A percentile compares a stretch with the other conserved stretches of the same genome.
Evolutionary conservation across 2,888 invertebrate species (phyloP).

Genomic region (Cantharis flavilabris): DNA sequence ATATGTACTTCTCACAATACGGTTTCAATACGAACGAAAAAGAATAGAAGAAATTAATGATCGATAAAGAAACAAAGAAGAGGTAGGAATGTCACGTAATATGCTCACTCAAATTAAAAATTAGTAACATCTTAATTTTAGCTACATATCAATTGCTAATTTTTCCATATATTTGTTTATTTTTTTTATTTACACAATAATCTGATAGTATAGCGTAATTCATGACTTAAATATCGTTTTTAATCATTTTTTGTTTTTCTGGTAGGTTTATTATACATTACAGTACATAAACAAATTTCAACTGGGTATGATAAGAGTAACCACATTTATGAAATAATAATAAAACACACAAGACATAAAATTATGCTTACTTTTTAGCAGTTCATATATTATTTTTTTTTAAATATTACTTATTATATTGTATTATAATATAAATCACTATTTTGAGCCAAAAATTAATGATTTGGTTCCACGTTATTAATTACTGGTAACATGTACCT

Average conservation of each 20-base stretch:
- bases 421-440: constrained; percentile 33
- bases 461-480: constrained; percentile 47
- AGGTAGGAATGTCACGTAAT: constrained; percentile 1
- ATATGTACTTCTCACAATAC: constrained; percentile 19
- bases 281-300: constrained; percentile 18
- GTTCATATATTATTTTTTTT: constrained; percentile 26
- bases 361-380: constrained; percentile 31
- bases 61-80: neutral
- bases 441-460: constrained; percentile 50
- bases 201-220: constrained; percentile 27
- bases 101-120: constrained; percentile 1
- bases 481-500: constrained; percentile 38
- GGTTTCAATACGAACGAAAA: neutral
- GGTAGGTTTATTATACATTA: constrained; percentile 30
- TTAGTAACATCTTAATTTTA: constrained; percentile 18
- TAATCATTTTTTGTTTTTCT: constrained; percentile 25
- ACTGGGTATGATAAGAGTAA: constrained; percentile 16
- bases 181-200: constrained; percentile 31
- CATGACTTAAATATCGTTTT: constrained; percentile 22
- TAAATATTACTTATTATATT: constrained; percentile 34
- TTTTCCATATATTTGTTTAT: constrained; percentile 34
- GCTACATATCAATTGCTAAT: constrained; percentile 24
- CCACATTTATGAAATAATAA: constrained; percentile 20
- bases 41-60: neutral
- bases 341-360: constrained; percentile 27